A percentile compares a stretch with the other conserved stretches of the same genome.
These are phyloP conservation scores for Hydropotes inermis DNA, from an alignment of 2,113 vertebrate genomes.

Conservation along the genomic window DNA sequence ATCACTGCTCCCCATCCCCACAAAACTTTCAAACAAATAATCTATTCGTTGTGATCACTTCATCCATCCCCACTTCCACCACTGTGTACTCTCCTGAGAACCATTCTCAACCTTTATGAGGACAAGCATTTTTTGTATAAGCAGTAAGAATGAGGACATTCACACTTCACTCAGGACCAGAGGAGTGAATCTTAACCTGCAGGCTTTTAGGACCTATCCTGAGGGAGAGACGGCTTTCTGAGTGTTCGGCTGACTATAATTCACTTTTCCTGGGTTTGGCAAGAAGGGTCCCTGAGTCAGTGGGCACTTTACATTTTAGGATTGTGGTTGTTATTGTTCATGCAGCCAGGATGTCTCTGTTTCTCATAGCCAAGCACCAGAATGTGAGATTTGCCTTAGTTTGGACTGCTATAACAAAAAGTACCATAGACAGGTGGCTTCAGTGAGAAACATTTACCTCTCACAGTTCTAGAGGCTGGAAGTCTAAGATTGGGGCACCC, in stretches of 20 bases:
- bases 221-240: neutral
- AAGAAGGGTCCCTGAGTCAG: neutral
- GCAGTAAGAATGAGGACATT: neutral
- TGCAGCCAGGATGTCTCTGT: neutral
- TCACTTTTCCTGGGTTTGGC: neutral
- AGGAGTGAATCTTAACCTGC: neutral
- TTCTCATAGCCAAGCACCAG: neutral
- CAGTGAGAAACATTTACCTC: neutral
- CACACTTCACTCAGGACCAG: neutral
- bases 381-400: neutral
- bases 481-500: neutral
- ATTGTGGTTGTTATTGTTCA: neutral
- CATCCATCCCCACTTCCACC: neutral
- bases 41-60: neutral
- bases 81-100: neutral
- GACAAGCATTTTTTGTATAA: neutral
- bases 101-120: neutral
- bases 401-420: neutral
- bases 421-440: neutral
- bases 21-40: neutral
- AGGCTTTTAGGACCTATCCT: neutral
- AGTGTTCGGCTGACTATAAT: neutral
- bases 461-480: neutral
- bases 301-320: neutral
- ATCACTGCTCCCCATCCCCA: no score